Evolutionary conservation across 1,140 invertebrate genomes (phyloP), one percentile per base, ranked within the genome.

Genomic region (Macrocentrus cingulum): DNA sequence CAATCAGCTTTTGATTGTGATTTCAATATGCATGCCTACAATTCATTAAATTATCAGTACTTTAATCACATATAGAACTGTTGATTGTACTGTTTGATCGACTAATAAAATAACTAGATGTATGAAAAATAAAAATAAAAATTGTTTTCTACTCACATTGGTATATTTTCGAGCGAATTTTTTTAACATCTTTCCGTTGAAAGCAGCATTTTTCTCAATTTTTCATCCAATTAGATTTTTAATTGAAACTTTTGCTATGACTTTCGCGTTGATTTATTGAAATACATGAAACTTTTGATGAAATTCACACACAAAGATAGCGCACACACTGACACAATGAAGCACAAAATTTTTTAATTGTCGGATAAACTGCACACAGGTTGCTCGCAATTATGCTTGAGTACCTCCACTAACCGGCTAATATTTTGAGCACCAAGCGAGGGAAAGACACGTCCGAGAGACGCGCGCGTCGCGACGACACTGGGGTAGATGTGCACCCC

Each of bases 381-480:
- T n/a, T n/a, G n/a, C n/a, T n/a, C n/a, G n/a, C 25, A 9, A 29
- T 29, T 29, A 5, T 29, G 4, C 9, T 29, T 9, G 25, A 5
- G 25, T 29, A 11, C n/a, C 6, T 25, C 6, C 7, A 49, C 11
- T 49, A n/a, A 25, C 4, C 15, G 8, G 25, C 8, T 11, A 49
- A 49, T 36, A 2, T 36, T 52, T 37, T 22, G 9, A 18, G 22
- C n/a, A 51, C 25, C 29, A 16, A 51, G n/a, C 16, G 29, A 36
- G 13, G 19, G 18, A 37, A 16, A 22, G 37, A 29, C 32, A 20
- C 50, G 19, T 52, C 50, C 37, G 34, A 39, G 32, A 20, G 5
- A 52, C 50, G 50, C 50, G 50, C 50, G 50, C 37, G 34, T 52
- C 22, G 50, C 50, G 50, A 39, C 36, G 37, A 52, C 36, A 52